A percentile compares a stretch with the other conserved stretches of the same genome.
phyloP scores from a whole-genome alignment of 35 echinoderm and acorn worm species.

The Stichopus chloronotus region DNA sequence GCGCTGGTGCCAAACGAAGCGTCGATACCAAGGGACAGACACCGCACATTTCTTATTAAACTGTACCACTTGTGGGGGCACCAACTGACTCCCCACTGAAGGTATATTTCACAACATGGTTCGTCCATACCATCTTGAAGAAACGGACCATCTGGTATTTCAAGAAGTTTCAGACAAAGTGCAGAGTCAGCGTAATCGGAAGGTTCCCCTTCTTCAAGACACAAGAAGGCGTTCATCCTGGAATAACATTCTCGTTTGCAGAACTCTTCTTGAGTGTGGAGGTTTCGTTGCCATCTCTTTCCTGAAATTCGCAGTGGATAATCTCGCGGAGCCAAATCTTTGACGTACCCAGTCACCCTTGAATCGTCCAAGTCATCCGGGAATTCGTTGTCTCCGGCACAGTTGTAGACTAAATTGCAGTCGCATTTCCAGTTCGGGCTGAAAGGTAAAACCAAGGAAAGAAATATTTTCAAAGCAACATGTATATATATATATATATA shows the following conservation, averaged over 20 bases:
- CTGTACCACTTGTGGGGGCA: constrained; percentile 2
- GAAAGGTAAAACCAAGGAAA: background rate
- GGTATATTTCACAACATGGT: constrained; percentile 24
- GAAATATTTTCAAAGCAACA: no score
- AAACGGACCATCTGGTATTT: background rate
- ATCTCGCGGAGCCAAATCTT: background rate
- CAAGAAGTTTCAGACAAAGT: background rate
- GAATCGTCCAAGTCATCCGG: background rate
- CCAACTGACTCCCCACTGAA: background rate
- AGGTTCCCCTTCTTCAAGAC: background rate
- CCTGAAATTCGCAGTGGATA: background rate
- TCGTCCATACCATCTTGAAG: background rate
- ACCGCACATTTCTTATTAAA: background rate
- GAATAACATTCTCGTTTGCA: background rate
- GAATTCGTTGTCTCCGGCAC: background rate
- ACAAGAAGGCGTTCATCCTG: background rate
- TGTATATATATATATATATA: no score
- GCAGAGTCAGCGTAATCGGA: background rate
- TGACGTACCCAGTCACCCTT: background rate
- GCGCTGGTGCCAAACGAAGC: no score
- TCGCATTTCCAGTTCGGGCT: background rate
- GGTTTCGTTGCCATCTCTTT: background rate
- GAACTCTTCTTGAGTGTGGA: background rate
- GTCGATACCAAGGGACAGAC: no score
- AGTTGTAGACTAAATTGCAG: background rate